Evolutionary conservation across 2,888 invertebrate species (phyloP).

Genomic region (Punctoribates punctum): DNA sequence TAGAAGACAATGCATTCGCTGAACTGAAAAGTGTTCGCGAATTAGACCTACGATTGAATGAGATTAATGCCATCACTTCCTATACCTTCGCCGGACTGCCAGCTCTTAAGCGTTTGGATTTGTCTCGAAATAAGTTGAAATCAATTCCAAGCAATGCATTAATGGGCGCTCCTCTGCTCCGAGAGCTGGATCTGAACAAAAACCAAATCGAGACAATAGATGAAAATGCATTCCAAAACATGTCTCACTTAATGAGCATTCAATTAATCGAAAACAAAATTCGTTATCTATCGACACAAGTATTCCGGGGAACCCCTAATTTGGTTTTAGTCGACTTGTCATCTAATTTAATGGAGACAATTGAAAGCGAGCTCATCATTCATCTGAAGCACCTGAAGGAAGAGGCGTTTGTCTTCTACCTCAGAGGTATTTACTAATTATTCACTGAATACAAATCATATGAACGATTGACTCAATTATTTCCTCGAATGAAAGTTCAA

Average conservation of each 20-base stretch:
- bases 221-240: constrained; percentile 27
- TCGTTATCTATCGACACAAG: not conserved
- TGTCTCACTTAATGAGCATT: constrained; percentile 23
- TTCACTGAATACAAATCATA: too few species aligned
- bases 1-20: constrained; percentile 33
- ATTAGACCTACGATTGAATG: constrained; percentile 23
- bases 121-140: constrained; percentile 21
- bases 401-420: constrained; percentile 5
- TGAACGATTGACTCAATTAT: not conserved
- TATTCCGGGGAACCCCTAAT: not conserved
- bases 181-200: constrained; percentile 17
- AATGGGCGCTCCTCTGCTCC: constrained; percentile 18
- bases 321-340: constrained; percentile 20
- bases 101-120: not conserved
- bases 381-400: not conserved
- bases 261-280: constrained; percentile 22
- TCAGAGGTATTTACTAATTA: not conserved
- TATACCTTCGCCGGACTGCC: not conserved
- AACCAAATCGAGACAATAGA: constrained; percentile 19
- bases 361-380: not conserved
- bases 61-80: not conserved
- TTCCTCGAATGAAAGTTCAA: not conserved
- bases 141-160: not conserved
- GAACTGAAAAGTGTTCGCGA: constrained; percentile 9
- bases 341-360: not conserved